A percentile compares a stretch with the other conserved stretches of the same genome.
These are phyloP conservation scores for Ahaetulla prasina DNA, from an alignment of 2,113 vertebrate species.

Conservation along the genomic window DNA sequence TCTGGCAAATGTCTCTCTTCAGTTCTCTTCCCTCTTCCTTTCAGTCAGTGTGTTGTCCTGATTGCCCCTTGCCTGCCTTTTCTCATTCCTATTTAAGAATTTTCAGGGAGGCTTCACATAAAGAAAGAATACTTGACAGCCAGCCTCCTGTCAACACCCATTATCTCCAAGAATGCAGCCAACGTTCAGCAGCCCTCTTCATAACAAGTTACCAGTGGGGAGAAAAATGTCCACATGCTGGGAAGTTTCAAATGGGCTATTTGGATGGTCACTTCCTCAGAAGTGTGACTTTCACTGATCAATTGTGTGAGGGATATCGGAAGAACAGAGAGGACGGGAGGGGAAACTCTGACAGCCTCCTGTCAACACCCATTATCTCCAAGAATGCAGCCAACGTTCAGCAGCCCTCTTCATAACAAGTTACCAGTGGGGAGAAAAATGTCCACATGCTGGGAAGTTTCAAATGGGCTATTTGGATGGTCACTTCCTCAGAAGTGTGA, in stretches of 20 bases:
- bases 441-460: too few relatives aligned
- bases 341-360: neutral
- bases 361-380: too few relatives aligned
- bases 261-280: neutral
- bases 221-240: conserved; percentile 43
- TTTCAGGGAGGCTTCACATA: neutral
- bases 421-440: too few relatives aligned
- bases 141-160: conserved; percentile 51
- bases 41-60: neutral
- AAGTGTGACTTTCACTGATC: neutral
- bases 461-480: too few relatives aligned
- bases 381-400: too few relatives aligned
- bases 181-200: conserved; percentile 14
- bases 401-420: too few relatives aligned
- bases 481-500: too few relatives aligned
- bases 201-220: conserved; percentile 22
- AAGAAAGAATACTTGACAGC: conserved; percentile 22
- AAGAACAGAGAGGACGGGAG: neutral
- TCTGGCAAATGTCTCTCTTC: neutral
- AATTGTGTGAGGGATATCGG: neutral
- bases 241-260: neutral
- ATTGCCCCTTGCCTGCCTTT: accelerated
- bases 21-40: neutral
- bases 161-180: conserved; percentile 39
- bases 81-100: conserved; percentile 3